Percentiles rank a stretch among this genome's conserved stretches.
Conservation (phyloP, 2,797 vertebrate genomes). For the Tiaroga cobitis region DNA sequence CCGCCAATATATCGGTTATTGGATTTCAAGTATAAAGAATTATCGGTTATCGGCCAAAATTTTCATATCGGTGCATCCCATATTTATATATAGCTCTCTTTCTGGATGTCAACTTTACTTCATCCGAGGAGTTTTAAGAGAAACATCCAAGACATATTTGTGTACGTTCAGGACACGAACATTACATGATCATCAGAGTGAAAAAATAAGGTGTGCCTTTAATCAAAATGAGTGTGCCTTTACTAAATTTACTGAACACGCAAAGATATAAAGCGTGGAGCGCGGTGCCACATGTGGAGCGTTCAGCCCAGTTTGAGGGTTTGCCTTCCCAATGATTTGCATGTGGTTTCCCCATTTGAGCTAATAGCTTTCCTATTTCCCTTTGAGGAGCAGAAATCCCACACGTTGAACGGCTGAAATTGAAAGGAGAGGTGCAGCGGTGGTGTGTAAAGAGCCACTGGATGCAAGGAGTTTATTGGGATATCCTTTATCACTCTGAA, state of each 20-base stretch:
- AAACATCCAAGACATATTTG: background rate
- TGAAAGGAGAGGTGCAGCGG: constrained; percentile 76
- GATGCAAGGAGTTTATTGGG: constrained; percentile 70
- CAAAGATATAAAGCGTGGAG: constrained; percentile 53
- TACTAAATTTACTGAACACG: constrained; percentile 11
- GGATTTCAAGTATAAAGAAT: too few species aligned
- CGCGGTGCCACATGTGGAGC: constrained; percentile 54
- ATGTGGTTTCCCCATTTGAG: constrained; percentile 70
- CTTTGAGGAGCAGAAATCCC: constrained; percentile 74
- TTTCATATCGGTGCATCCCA: too few species aligned
- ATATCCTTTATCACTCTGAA: constrained; percentile 68
- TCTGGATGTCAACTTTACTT: background rate
- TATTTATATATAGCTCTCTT: background rate
- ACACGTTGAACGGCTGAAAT: constrained; percentile 68
- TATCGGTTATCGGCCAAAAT: too few species aligned
- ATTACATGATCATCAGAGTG: background rate
- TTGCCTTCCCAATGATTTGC: constrained; percentile 71
- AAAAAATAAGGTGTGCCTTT: background rate
- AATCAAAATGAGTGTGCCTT: constrained; percentile 24
- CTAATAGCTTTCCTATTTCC: constrained; percentile 73
- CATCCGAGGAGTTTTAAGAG: background rate
- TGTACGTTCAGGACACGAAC: background rate
- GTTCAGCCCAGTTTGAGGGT: constrained; percentile 48
- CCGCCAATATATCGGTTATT: too few species aligned
- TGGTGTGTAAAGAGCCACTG: constrained; percentile 47